phyloP scores from a whole-genome alignment of 2,888 invertebrate species.

The Acleris holmiana region DNA sequence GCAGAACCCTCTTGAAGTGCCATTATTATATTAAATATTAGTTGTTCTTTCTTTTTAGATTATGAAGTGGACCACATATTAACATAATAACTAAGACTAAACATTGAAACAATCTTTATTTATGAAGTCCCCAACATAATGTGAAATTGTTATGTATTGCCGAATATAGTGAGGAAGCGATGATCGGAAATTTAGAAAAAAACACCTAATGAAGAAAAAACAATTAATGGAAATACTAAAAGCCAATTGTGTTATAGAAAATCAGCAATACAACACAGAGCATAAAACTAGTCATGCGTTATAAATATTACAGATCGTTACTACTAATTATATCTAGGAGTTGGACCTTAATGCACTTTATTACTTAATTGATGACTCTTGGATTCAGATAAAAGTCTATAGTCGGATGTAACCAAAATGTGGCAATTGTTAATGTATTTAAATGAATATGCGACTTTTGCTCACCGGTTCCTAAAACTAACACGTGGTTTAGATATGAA shows the following conservation, averaged over 20 bases:
- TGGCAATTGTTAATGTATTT: slow-evolving; percentile 7
- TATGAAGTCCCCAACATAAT: slow-evolving; percentile 23
- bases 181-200: slow-evolving; percentile 66
- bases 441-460: neutral
- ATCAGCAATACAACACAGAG: slow-evolving; percentile 72
- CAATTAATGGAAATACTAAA: slow-evolving; percentile 49
- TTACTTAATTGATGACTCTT: slow-evolving; percentile 27
- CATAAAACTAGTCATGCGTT: slow-evolving; percentile 52
- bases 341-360: slow-evolving; percentile 11
- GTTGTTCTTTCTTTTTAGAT: slow-evolving; percentile 20
- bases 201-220: slow-evolving; percentile 45
- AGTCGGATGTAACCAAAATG: slow-evolving; percentile 9
- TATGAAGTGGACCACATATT: slow-evolving; percentile 28
- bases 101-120: slow-evolving; percentile 15
- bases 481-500: no score
- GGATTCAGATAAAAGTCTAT: slow-evolving; percentile 34
- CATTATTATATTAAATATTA: neutral
- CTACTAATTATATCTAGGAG: slow-evolving; percentile 18
- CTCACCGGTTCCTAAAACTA: no score
- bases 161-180: slow-evolving; percentile 68
- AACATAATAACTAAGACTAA: slow-evolving; percentile 3
- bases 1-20: neutral
- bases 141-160: slow-evolving; percentile 70
- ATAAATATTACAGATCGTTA: slow-evolving; percentile 40
- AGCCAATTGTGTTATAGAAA: slow-evolving; percentile 69